Evolutionary conservation across 2,113 vertebrate genomes (phyloP).

Genomic region (Lasiurus cinereus): DNA sequence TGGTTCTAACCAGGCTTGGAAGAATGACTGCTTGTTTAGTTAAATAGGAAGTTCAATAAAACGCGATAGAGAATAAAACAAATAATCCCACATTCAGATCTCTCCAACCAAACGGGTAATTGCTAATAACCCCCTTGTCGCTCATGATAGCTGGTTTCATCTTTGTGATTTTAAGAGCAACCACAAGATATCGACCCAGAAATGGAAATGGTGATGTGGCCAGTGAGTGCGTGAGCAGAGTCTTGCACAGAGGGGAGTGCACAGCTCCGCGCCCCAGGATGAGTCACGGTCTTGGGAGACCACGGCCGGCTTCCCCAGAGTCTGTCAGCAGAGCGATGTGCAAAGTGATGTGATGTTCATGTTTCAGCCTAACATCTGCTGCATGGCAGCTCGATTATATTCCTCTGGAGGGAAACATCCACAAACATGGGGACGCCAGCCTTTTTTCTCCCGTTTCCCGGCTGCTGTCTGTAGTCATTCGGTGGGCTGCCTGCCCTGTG

Average conservation of each 20-base stretch:
- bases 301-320: background rate
- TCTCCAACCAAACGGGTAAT: conserved; percentile 32
- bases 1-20: conserved; percentile 31
- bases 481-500: background rate
- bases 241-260: conserved; percentile 63
- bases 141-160: conserved; percentile 51
- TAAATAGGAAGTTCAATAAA: conserved; percentile 35
- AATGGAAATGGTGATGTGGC: conserved; percentile 56
- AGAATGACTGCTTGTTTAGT: conserved; percentile 30
- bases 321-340: conserved; percentile 73
- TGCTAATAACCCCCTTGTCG: conserved; percentile 55
- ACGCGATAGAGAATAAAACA: conserved; percentile 22
- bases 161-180: conserved; percentile 37
- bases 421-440: conserved; percentile 73
- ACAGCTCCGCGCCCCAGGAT: conserved; percentile 47
- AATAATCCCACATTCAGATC: background rate
- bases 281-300: conserved; percentile 62
- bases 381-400: conserved; percentile 37
- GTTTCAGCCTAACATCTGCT: conserved; percentile 68
- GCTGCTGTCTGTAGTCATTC: conserved; percentile 34
- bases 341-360: conserved; percentile 28
- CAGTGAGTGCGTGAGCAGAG: conserved; percentile 27
- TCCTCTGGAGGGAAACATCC: conserved; percentile 73
- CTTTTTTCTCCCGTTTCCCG: conserved; percentile 57
- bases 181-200: background rate